Evolutionary conservation across 2,888 invertebrate species (phyloP), one percentile per base, ranked within the genome.

Genomic region (Plagodis pulveraria): DNA sequence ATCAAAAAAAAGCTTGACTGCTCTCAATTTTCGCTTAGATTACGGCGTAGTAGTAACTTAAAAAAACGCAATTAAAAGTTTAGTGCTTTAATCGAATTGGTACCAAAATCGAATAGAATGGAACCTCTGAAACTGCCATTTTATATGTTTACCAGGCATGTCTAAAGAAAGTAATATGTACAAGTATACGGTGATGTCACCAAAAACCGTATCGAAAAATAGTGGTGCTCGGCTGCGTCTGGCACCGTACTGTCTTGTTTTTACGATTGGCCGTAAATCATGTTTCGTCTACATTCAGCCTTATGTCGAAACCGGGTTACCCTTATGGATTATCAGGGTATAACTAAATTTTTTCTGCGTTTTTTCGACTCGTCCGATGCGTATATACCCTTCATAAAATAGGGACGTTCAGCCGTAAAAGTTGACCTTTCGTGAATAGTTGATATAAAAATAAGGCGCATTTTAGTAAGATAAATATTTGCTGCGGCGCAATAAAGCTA

Each of bases 221-320:
- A 47, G 40, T 50, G 66, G 73, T 63, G 62, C 62, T 65, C 47
- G 62, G 59, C 70, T 11, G 67, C 54, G 67, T 58, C 70, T 73
- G 74, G 75, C 68, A 75, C 75, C 56, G 68, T 49, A 44, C 64
- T 54, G 67, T 66, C 61, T 66, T 66, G 48, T 61, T 51, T 74
- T 74, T 75, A 75, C 69, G 75, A 71, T 54, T 45, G 55, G 47
- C 65, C 53, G 65, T 75, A 75, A 74, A 74, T 74, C 74, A 73
- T 65, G 60, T 50, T 32, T 50, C 55, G 46, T 48, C 45, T 51
- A 56, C 62, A 42, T 58, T 55, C 51, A 56, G 61, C 53, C 64
- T 60, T 65, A 66, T 62, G 58, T 65, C 63, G 57, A 62, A 66
- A 64, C 46, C 43, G 41, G 44, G 47, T 59, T 55, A 48, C 50